Conservation (phyloP, 2,888 invertebrate species). For the Erebia aethiops region DNA sequence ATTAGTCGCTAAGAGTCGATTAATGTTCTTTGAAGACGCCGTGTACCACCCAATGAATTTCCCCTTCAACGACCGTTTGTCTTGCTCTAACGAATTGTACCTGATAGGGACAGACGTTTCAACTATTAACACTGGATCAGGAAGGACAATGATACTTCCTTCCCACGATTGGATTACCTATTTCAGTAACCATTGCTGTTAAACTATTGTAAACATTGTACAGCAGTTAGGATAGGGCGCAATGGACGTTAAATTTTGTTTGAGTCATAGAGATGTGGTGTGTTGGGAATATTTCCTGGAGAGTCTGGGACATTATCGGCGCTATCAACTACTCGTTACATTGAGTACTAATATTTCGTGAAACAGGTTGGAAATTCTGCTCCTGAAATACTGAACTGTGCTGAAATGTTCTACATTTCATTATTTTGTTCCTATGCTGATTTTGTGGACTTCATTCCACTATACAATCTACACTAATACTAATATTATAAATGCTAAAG, state of each 20-base stretch:
- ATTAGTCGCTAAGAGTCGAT: constrained; percentile 42
- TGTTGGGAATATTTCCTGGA: constrained; percentile 11
- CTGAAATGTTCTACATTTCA: too few species aligned
- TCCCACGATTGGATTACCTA: neutral
- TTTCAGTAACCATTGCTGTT: constrained; percentile 18
- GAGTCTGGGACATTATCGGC: constrained; percentile 54
- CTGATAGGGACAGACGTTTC: constrained; percentile 38
- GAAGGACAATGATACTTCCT: constrained; percentile 9
- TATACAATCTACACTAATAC: too few species aligned
- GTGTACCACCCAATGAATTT: constrained; percentile 41
- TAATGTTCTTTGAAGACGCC: constrained; percentile 43
- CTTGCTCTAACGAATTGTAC: constrained; percentile 35
- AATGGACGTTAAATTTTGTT: neutral
- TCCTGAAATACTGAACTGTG: neutral
- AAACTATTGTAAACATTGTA: neutral
- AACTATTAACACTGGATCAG: constrained; percentile 39
- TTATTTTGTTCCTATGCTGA: too few species aligned
- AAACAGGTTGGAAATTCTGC: constrained; percentile 17
- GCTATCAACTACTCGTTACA: constrained; percentile 65
- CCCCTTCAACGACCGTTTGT: constrained; percentile 39
- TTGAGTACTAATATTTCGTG: constrained; percentile 17
- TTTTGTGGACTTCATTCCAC: too few species aligned
- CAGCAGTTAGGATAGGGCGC: neutral
- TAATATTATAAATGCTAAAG: too few species aligned
- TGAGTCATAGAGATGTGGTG: neutral